Conservation (phyloP, 2,797 vertebrate species). For the Micromesistius poutassou region DNA sequence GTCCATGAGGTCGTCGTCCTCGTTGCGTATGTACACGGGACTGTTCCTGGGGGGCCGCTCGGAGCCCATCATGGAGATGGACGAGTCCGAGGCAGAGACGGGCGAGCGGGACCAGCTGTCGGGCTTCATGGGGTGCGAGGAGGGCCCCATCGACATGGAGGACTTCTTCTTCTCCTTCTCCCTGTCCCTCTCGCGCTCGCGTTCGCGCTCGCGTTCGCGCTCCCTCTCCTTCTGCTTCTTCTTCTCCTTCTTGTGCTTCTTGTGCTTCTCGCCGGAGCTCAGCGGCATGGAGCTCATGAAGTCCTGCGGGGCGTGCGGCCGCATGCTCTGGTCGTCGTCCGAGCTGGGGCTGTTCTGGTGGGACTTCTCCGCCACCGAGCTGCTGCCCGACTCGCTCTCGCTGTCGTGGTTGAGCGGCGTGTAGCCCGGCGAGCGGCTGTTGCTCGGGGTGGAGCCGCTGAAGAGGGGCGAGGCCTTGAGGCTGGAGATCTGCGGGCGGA, state of each 20-base stretch:
- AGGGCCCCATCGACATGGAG: constrained; percentile 69
- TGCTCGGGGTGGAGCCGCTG: constrained; percentile 95
- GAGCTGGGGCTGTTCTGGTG: constrained; percentile 99
- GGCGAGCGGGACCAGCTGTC: constrained; percentile 97
- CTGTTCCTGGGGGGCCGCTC: constrained; percentile 87
- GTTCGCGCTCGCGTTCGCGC: constrained; percentile 81
- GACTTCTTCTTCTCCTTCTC: constrained; percentile 81
- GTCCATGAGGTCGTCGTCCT: constrained; percentile 98
- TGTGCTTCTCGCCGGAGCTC: constrained; percentile 91
- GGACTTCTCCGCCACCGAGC: constrained; percentile 94
- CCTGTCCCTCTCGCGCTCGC: constrained; percentile 78
- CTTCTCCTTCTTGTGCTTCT: constrained; percentile 98
- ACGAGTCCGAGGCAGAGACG: constrained; percentile 84
- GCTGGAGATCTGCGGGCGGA: constrained; percentile 87
- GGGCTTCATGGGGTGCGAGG: constrained; percentile 85
- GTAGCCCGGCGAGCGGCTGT: constrained; percentile 95
- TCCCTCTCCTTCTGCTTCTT: constrained; percentile 93
- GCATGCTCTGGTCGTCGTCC: constrained; percentile 85
- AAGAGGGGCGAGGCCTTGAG: constrained; percentile 95
- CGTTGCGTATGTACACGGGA: constrained; percentile 89
- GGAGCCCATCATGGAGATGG: constrained; percentile 83
- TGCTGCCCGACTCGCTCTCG: constrained; percentile 96
- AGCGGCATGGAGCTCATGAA: constrained; percentile 80
- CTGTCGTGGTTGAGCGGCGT: constrained; percentile 95
- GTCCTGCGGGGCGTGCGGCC: constrained; percentile 77